Evolutionary conservation across 2,888 invertebrate species (phyloP).

Genomic region (Phymatocera aterrima): DNA sequence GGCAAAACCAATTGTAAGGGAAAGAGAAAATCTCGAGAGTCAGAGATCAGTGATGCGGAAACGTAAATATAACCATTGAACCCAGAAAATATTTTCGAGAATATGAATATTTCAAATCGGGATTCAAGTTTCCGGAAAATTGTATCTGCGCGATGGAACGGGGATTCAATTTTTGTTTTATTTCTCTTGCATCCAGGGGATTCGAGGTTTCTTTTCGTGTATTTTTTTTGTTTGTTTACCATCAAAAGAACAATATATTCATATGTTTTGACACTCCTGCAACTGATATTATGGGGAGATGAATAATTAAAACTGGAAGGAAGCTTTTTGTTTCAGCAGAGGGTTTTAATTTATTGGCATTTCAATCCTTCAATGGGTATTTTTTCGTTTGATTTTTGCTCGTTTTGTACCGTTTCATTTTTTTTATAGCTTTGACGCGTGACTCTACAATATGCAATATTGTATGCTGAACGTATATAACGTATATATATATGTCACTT

Average conservation of each 20-base stretch:
- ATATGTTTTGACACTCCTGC: neutral
- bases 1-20: too few species aligned
- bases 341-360: neutral
- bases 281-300: neutral
- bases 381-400: neutral
- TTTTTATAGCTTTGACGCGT: neutral
- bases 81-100: neutral
- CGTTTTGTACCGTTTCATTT: neutral
- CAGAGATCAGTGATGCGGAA: neutral
- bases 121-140: neutral
- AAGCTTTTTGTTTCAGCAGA: neutral
- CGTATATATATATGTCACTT: neutral
- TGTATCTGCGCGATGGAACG: neutral
- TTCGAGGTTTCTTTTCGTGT: neutral
- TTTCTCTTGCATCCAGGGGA: neutral
- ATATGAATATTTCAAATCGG: neutral
- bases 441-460: neutral
- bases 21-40: neutral
- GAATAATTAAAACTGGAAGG: neutral
- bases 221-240: neutral
- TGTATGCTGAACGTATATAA: neutral
- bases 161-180: neutral
- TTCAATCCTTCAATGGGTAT: neutral
- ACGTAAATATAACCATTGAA: neutral
- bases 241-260: neutral